These are phyloP conservation scores for Daubentonia madagascariensis DNA, from an alignment of 2,113 vertebrate genomes.

Conservation along the genomic window DNA sequence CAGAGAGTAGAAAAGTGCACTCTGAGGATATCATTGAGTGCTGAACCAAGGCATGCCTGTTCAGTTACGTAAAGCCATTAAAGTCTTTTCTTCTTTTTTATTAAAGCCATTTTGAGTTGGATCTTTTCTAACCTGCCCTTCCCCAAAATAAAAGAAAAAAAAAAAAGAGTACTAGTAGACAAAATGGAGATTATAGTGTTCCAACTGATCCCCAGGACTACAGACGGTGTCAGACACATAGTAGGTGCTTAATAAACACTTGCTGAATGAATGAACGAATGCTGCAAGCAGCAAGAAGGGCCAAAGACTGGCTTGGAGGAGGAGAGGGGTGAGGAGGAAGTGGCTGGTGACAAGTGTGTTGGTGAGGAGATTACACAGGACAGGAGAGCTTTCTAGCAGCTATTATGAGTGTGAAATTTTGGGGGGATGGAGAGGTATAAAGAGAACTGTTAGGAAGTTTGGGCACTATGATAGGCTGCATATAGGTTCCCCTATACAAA, in stretches of 20 bases:
- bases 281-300: neutral
- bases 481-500: neutral
- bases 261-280: neutral
- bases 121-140: neutral
- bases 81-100: neutral
- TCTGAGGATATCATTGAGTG: neutral
- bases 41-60: neutral
- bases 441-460: neutral
- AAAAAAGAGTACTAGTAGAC: neutral
- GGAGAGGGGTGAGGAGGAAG: neutral
- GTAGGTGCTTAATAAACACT: neutral
- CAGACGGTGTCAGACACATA: neutral
- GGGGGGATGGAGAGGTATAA: neutral
- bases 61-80: neutral
- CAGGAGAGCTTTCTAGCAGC: neutral
- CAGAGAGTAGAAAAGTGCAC: neutral
- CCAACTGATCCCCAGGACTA: neutral
- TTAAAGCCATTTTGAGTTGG: neutral
- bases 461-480: neutral
- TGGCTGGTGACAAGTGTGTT: neutral
- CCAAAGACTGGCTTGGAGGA: neutral
- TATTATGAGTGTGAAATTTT: neutral
- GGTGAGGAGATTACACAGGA: neutral
- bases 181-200: neutral
- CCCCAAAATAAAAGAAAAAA: neutral